Base-by-base conservation (phyloP, 2,888 invertebrate genomes). In the Spodoptera picta region DNA sequence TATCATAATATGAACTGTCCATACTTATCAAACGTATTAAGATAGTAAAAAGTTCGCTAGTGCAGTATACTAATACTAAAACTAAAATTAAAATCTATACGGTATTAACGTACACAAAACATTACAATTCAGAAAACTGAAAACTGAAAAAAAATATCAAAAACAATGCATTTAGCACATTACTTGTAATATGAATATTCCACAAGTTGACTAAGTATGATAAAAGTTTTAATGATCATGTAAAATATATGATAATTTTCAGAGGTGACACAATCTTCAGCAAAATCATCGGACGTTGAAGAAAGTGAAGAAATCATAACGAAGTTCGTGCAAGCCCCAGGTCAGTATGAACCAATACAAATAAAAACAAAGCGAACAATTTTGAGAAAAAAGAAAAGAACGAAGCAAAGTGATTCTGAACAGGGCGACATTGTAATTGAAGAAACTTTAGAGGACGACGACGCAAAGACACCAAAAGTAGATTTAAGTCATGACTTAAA, bases 291-390 rank as follows among this genome's bases (percentile, higher is more conserved):
- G 6, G 95, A 95, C 60, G 72, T 90, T 46, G 94, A 95, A 89
- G 95, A 96, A 92, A 92, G 93, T 48, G 95, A 95, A 87, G 96
- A 96, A 92, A 95, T 96, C 19, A 85, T 96, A 45, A 96, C 95
- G 1, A 96, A 95, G 87, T 96, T 96, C 76, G 88, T 95, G 73
- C 90, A 92, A 83, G 85, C 90, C 47, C 92, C 95, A 10, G 95
- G 93, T 27, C 90, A 92, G 60, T 87, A 88, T n/a, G 95, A 95
- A 86, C 95, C 95, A 7, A 93, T 91, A 65, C 94, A 95, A 87
- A 90, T 95, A 19, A 95, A 95, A 85, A 96, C 95, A 2, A 96
- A 95, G 83, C 81, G 95, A 76, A 96, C 96, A 0, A 94, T 95
- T 63, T 79, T 95, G 60, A 88, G 94, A 75, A 95, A 95, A 77